Evolutionary conservation across 1,140 invertebrate species (phyloP), one percentile per base, ranked within the genome.

Genomic region (Eurosta solidaginis): DNA sequence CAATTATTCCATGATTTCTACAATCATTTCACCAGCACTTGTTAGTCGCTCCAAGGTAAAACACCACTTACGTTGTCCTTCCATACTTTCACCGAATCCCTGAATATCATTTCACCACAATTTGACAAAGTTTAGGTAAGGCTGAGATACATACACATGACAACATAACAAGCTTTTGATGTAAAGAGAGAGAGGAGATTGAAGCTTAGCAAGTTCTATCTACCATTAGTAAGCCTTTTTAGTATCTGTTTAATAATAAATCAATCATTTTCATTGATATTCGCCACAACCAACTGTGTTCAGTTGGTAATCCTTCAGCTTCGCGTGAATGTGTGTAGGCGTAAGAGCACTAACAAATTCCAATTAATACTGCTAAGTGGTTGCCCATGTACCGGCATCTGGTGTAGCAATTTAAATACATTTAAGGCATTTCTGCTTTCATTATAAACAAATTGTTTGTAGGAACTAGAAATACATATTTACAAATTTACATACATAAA

Each of bases 191-290:
- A 3, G 2, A 20, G 36, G 2, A 36, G 5, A 1, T 29, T 33
- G 1, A 12, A n/a, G 3, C n/a, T 3, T 54, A 20, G 27, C 7
- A 42, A 47, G 45, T n/a, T n/a, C n/a, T n/a, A n/a, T n/a, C n/a
- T n/a, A n/a, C 0, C 45, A 42, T n/a, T n/a, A n/a, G n/a, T n/a
- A 20, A 40, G 14, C 36, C 27, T 20, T 33, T 40, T 68, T 20
- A 33, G 33, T 5, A 3, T 68, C 12, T 36, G 5, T 68, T 68
- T 36, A 42, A 68, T 68, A 68, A 42, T 68, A 40, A 17, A 68
- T 68, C 59, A 68, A 68, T 68, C 36, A 40, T 2, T 68, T 68
- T 68, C 59, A 63, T n/a, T 63, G 27, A 63, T n/a, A 63, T 33
- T 63, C 54, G 36, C 2, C 54, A 63, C 14, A 63, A 14, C 22